phyloP scores from a whole-genome alignment of 2,888 invertebrate species.

The Ochropleura leucogaster region DNA sequence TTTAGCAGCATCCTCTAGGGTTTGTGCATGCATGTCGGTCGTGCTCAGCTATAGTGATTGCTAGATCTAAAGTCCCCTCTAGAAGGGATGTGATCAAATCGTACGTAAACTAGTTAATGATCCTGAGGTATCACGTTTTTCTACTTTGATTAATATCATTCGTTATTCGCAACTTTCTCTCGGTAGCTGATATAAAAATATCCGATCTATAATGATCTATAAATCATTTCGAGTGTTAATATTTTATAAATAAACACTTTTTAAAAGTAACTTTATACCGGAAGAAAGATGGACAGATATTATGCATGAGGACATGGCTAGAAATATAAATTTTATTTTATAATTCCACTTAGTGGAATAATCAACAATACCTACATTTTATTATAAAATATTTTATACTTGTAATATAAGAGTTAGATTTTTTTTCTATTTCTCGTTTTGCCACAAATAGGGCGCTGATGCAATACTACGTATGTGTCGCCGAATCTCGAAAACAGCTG shows the following conservation, averaged over 20 bases:
- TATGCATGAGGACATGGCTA: neutral
- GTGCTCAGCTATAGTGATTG: constrained; percentile 29
- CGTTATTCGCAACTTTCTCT: constrained; percentile 34
- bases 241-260: constrained; percentile 23
- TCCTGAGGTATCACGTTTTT: constrained; percentile 1
- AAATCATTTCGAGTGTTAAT: constrained; percentile 36
- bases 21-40: constrained; percentile 29
- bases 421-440: constrained; percentile 26
- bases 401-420: neutral
- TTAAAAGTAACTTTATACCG: constrained; percentile 15
- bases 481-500: constrained; percentile 29
- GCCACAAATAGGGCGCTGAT: constrained; percentile 10
- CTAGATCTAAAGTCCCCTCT: constrained; percentile 10
- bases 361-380: constrained; percentile 20
- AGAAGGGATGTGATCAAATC: constrained; percentile 27
- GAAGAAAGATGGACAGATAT: constrained; percentile 26
- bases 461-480: constrained; percentile 11
- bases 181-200: constrained; percentile 30
- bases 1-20: constrained; percentile 32
- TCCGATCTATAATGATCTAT: too few relatives aligned
- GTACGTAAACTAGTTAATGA: neutral
- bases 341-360: constrained; percentile 16
- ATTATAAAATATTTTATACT: neutral
- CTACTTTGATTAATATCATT: constrained; percentile 2
- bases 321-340: constrained; percentile 7